Percentiles rank a stretch among this genome's conserved stretches.
These are phyloP conservation scores for Dryas iulia DNA, from an alignment of 1,140 invertebrate species.

Conservation along the genomic window DNA sequence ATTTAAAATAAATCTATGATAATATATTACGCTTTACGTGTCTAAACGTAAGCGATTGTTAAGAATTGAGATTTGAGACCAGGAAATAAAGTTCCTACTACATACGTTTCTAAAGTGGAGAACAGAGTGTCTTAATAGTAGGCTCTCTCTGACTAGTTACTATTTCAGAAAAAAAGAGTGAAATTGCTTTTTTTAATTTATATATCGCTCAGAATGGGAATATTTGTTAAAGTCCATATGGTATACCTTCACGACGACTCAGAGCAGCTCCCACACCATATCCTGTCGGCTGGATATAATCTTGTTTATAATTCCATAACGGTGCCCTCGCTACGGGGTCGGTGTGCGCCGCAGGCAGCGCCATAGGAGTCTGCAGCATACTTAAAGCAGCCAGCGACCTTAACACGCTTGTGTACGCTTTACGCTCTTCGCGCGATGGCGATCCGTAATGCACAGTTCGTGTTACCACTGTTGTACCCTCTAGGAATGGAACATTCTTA, in stretches of 20 bases:
- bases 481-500: constrained; percentile 53
- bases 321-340: constrained; percentile 88
- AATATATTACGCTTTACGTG: too few species aligned
- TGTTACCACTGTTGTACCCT: constrained; percentile 97
- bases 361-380: constrained; percentile 84
- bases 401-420: constrained; percentile 94
- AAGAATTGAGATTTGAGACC: too few species aligned
- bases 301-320: constrained; percentile 90
- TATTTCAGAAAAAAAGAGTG: background rate
- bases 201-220: background rate
- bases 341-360: constrained; percentile 84
- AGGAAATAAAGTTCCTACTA: too few species aligned
- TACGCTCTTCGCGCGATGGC: constrained; percentile 87
- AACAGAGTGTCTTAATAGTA: too few species aligned
- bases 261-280: constrained; percentile 95
- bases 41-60: too few species aligned
- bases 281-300: constrained; percentile 93
- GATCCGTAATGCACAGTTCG: constrained; percentile 93
- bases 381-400: constrained; percentile 91
- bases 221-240: background rate
- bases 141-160: too few species aligned
- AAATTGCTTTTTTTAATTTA: background rate
- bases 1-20: too few species aligned
- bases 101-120: too few species aligned
- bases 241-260: constrained; percentile 89